A percentile compares a stretch with the other conserved stretches of the same genome.
These are phyloP conservation scores for Melanchra persicariae DNA, from an alignment of 2,888 invertebrate genomes.

Conservation along the genomic window DNA sequence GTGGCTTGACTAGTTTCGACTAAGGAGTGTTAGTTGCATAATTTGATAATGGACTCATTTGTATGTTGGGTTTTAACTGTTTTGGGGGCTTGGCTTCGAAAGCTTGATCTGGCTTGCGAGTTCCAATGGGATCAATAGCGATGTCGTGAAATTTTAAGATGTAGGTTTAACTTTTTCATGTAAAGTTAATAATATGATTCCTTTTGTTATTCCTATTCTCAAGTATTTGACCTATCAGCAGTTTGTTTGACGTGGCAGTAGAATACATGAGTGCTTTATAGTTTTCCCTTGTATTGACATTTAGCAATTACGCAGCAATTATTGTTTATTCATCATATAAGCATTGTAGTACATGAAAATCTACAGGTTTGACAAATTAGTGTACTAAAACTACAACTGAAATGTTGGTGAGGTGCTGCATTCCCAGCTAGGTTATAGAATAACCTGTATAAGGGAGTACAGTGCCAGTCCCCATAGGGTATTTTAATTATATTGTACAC, in stretches of 20 bases:
- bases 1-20: conserved; percentile 39
- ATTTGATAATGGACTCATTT: conserved; percentile 45
- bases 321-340: too few species aligned
- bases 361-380: too few species aligned
- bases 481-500: too few species aligned
- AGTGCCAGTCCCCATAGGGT: too few species aligned
- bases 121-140: background rate
- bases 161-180: background rate
- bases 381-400: too few species aligned
- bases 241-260: background rate
- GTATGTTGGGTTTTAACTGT: conserved; percentile 5
- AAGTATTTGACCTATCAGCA: background rate
- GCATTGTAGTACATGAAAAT: too few species aligned
- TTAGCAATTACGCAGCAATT: too few species aligned
- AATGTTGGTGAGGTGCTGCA: too few species aligned
- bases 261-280: background rate
- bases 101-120: background rate
- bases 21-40: conserved; percentile 45
- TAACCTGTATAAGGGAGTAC: too few species aligned
- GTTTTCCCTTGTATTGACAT: conserved; percentile 1
- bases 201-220: background rate
- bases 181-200: background rate
- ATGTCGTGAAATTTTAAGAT: conserved; percentile 8
- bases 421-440: too few species aligned
- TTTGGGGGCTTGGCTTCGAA: conserved; percentile 45